Base-by-base conservation (phyloP, 2,888 invertebrate species). In the Ametastegia equiseti region DNA sequence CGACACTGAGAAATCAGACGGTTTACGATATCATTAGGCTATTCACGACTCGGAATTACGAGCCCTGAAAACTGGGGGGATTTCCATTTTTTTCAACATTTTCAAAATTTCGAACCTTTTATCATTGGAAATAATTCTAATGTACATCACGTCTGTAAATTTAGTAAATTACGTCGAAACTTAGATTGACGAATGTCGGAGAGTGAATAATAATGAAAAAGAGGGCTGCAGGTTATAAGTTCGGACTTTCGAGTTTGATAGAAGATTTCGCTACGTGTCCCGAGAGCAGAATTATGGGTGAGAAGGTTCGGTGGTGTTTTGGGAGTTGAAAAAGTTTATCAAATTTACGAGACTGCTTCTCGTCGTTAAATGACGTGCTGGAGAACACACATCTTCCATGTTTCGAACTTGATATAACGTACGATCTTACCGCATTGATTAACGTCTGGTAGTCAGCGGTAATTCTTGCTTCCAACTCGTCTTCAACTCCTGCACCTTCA, bases 401-500 rank as follows among this genome's bases (percentile, higher is more conserved):
- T 71, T 71, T 30, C 45, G 27, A 71, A 71, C 71, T 47, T 71
- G 45, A 71, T 47, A 67, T 47, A 71, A 71, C 71, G 27, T 45
- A 45, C 71, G 71, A 71, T 71, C 71, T 45, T 45, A 75, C 33
- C 50, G 54, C 75, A 54, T 54, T 75, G 75, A 75, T 75, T 75
- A 75, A 75, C 75, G 75, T 54, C 75, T 47, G 13, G 47, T 27
- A 5, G 45, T 71, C 27, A 47, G 27, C 47, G 30, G 27, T 60
- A 71, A 30, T 71, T 71, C 42, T 47, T 39, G 36, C 39, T 39
- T 39, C 39, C 33, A 63, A 63, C 33, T 63, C 63, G 15, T 63
- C 63, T 33, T 63, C 63, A n/a, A n/a, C 9, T 45, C 45, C n/a
- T n/a, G n/a, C n/a, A n/a, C n/a, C n/a, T n/a, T n/a, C n/a, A n/a